phyloP scores from a whole-genome alignment of 2,797 vertebrate genomes.

The Limosa lapponica region DNA sequence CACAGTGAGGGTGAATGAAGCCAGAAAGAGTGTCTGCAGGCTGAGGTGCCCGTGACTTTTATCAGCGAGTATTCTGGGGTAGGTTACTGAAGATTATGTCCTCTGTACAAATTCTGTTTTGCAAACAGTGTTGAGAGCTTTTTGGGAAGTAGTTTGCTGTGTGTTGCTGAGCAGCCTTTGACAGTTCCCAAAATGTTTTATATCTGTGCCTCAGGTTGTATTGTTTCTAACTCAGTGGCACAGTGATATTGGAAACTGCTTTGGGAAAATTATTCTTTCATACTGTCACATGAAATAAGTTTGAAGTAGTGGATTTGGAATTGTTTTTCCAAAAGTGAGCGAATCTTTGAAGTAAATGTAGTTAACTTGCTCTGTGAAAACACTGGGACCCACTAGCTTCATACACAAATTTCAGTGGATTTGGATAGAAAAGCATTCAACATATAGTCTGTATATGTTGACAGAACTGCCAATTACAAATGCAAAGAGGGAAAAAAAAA shows the following conservation, averaged over 20 bases:
- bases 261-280: neutral
- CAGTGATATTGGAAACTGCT: neutral
- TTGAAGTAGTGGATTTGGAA: neutral
- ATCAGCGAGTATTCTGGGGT: accelerated
- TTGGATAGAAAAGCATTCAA: neutral
- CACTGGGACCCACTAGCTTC: neutral
- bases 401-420: neutral
- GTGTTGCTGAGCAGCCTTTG: neutral
- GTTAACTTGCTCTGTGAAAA: neutral
- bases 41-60: accelerated
- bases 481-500: neutral
- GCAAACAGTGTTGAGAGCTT: neutral
- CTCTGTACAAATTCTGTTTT: neutral
- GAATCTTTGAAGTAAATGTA: neutral
- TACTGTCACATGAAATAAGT: neutral
- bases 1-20: accelerated
- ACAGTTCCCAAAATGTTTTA: neutral
- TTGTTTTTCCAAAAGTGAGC: neutral
- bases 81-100: neutral
- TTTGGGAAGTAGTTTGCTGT: neutral
- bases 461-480: neutral
- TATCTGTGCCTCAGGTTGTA: neutral
- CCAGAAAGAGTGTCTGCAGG: neutral
- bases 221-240: neutral
- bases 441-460: neutral